Base-by-base conservation (phyloP, 37 sponge, comb jelly and placozoan genomes). In the Haliclona indistincta region DNA sequence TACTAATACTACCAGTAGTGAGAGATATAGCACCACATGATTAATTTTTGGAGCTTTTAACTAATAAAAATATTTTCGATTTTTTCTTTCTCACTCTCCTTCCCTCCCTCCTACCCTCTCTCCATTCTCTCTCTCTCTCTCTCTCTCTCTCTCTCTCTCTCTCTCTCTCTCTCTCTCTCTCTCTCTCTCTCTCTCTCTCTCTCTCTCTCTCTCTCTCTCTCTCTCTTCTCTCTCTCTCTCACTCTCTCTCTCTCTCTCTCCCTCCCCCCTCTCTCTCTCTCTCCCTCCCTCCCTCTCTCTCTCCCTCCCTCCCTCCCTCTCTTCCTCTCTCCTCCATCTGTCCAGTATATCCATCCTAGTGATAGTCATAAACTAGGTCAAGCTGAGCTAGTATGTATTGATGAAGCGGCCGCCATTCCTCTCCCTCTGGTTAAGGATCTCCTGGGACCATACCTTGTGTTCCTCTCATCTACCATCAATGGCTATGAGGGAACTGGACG, bases 391-490 rank as follows among this genome's bases (percentile, higher is more conserved):
- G 81, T 97, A 20, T 85, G 82, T 22, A 92, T 97, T 37, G 99
- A 97, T 44, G 99, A 97, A 49, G 99, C 99, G 2, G 99, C 96
- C 7, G 99, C 99, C 58, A 97, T 97, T 33, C 99, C 99, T 33
- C 93, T 97, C 8, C 99, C 96, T 0, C 75, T 97, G 22, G 99
- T 97, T 3, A 79, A 75, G 80, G 73, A 89, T 20, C 83, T 97
- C 28, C 53, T 97, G 53, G 99, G 95, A n/a, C 93, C 88, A 2
- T 89, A 95, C 53, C 84, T 97, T 29, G 95, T 97, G 38, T 95
- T 97, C 70, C 85, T 97, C 84, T 85, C 99, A 13, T 97, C 99
- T 22, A 97, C 99, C 15, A 66, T 97, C 44, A 95, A 97, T 62
- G 99, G 99, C 20, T 96, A 96, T 73, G 97, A 96, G 45, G 97